Percentiles rank a stretch among this genome's conserved stretches.
Conservation (phyloP, 2,888 invertebrate genomes). For the Bugulina stolonifera region DNA sequence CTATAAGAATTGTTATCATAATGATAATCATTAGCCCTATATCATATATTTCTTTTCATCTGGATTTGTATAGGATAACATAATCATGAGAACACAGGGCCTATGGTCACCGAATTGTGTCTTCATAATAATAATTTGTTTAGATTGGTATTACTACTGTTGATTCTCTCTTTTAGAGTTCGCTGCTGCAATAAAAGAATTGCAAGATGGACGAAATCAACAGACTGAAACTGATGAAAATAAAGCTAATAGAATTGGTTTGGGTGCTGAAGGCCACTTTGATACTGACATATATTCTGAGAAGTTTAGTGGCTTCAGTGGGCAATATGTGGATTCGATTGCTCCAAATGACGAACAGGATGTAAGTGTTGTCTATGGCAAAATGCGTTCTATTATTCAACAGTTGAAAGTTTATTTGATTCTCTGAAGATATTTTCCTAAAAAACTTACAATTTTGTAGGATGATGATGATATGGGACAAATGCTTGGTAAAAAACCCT, state of each 20-base stretch:
- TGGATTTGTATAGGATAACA: too few relatives aligned
- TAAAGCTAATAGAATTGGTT: conserved; percentile 60
- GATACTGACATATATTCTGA: conserved; percentile 87
- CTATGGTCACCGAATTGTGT: too few relatives aligned
- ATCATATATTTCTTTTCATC: too few relatives aligned
- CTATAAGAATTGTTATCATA: too few relatives aligned
- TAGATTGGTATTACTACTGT: too few relatives aligned
- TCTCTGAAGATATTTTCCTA: too few relatives aligned
- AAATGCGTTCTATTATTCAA: too few relatives aligned
- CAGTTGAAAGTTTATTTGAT: too few relatives aligned
- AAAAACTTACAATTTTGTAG: conserved; percentile 42
- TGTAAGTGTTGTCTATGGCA: conserved; percentile 37
- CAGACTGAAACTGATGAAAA: conserved; percentile 18
- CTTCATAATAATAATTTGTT: too few relatives aligned
- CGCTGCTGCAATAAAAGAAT: conserved; percentile 18
- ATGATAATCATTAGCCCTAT: too few relatives aligned
- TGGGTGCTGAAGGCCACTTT: conserved; percentile 78
- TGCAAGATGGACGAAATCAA: conserved; percentile 14
- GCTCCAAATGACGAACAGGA: conserved; percentile 92
- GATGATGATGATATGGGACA: conserved; percentile 74
- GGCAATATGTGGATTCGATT: conserved; percentile 92
- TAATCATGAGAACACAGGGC: too few relatives aligned
- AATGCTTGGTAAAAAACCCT: conserved; percentile 59
- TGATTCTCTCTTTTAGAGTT: not conserved
- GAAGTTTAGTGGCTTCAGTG: conserved; percentile 75